phyloP scores from a whole-genome alignment of 2,888 invertebrate species.

The Acronicta leporina region DNA sequence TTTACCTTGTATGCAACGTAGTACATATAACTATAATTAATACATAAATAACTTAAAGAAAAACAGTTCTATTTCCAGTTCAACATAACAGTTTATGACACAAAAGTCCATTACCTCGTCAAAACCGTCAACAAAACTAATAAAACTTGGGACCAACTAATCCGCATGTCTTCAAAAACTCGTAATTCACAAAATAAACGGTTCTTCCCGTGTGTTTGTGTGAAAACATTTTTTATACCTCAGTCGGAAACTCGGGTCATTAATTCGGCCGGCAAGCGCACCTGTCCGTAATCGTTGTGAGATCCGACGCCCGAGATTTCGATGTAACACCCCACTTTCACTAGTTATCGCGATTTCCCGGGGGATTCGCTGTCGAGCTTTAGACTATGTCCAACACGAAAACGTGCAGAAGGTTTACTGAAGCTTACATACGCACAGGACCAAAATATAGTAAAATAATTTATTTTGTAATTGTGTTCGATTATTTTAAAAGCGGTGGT shows the following conservation, averaged over 20 bases:
- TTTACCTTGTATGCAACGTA: no score
- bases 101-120: slow-evolving; percentile 22
- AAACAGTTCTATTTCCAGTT: slow-evolving; percentile 20
- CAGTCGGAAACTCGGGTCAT: slow-evolving; percentile 57
- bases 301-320: slow-evolving; percentile 55
- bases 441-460: background rate
- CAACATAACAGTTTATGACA: slow-evolving; percentile 30
- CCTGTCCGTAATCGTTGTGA: slow-evolving; percentile 65
- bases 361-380: slow-evolving; percentile 33
- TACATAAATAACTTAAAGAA: slow-evolving; percentile 3
- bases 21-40: background rate
- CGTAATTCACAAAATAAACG: slow-evolving; percentile 56
- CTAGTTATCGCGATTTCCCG: slow-evolving; percentile 61
- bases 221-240: slow-evolving; percentile 56
- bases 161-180: slow-evolving; percentile 50
- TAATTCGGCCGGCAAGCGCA: slow-evolving; percentile 62
- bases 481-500: no score
- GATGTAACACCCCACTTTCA: slow-evolving; percentile 56
- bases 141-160: slow-evolving; percentile 48
- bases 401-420: slow-evolving; percentile 14
- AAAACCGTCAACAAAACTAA: slow-evolving; percentile 33
- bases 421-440: background rate
- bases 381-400: slow-evolving; percentile 35
- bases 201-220: slow-evolving; percentile 49
- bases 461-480: background rate